Evolutionary conservation across 1,140 invertebrate species (phyloP).

Genomic region (Eubasilissa regina): DNA sequence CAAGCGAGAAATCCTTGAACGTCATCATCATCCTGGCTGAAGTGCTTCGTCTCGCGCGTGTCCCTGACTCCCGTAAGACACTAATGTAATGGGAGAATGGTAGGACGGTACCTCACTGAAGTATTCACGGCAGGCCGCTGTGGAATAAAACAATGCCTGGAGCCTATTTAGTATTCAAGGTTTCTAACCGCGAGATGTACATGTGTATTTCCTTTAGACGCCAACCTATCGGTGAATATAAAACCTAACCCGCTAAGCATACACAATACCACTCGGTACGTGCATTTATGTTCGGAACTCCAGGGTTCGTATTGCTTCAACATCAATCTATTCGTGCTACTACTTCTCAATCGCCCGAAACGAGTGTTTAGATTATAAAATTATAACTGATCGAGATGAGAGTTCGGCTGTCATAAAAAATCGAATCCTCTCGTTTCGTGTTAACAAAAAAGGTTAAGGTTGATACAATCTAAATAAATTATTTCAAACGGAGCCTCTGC

Average conservation of each 20-base stretch:
- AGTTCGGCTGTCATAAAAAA: too few species aligned
- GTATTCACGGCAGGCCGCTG: slow-evolving; percentile 38
- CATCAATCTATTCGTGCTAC: too few species aligned
- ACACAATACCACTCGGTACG: slow-evolving; percentile 50
- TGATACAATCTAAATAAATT: too few species aligned
- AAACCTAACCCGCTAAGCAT: slow-evolving; percentile 53
- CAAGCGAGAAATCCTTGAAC: background rate
- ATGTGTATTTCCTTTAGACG: slow-evolving; percentile 48
- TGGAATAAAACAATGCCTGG: slow-evolving; percentile 56
- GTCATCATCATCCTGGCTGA: slow-evolving; percentile 13
- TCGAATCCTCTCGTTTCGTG: too few species aligned
- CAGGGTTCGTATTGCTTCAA: background rate
- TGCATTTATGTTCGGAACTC: slow-evolving; percentile 43
- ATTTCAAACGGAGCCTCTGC: background rate
- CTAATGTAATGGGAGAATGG: slow-evolving; percentile 4
- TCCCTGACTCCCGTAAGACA: slow-evolving; percentile 21
- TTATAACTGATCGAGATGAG: too few species aligned
- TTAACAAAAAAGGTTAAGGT: too few species aligned
- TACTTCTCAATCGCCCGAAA: too few species aligned
- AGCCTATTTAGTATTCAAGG: slow-evolving; percentile 60
- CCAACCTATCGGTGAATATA: slow-evolving; percentile 53
- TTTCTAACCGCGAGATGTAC: slow-evolving; percentile 50
- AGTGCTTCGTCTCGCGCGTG: slow-evolving; percentile 7
- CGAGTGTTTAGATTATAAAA: too few species aligned
- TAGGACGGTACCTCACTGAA: slow-evolving; percentile 13